Evolutionary conservation across 1,140 invertebrate genomes (phyloP).

Genomic region (Trinorchestia longiramus): DNA sequence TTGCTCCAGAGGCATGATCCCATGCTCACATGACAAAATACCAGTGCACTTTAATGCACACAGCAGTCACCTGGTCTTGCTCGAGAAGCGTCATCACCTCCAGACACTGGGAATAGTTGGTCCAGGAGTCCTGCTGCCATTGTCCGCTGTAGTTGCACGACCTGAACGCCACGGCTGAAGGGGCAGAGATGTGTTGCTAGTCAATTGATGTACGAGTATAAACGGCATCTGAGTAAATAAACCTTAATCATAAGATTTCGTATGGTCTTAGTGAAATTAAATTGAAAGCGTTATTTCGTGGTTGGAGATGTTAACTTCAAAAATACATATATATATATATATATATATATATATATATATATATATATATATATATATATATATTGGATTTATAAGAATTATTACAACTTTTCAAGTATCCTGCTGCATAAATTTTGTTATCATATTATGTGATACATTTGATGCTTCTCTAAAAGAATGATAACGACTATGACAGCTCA

Average conservation of each 20-base stretch:
- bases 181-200: neutral
- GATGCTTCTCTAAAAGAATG: neutral
- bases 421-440: neutral
- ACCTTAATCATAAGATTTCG: too few relatives aligned
- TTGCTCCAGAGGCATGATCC: neutral
- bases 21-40: neutral
- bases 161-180: neutral
- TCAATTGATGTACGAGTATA: too few relatives aligned
- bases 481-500: neutral
- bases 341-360: too few relatives aligned
- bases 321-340: too few relatives aligned
- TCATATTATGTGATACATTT: neutral
- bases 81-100: constrained; percentile 1
- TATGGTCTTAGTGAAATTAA: neutral
- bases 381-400: neutral
- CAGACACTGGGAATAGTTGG: constrained; percentile 29
- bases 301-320: too few relatives aligned
- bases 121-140: constrained; percentile 23
- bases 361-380: too few relatives aligned
- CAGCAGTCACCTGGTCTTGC: constrained; percentile 11
- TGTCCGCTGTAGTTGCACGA: constrained; percentile 25
- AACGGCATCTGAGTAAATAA: too few relatives aligned
- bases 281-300: neutral
- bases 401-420: neutral
- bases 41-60: neutral